Base-by-base conservation (phyloP, 2,888 invertebrate species). In the Magallana nippona region DNA sequence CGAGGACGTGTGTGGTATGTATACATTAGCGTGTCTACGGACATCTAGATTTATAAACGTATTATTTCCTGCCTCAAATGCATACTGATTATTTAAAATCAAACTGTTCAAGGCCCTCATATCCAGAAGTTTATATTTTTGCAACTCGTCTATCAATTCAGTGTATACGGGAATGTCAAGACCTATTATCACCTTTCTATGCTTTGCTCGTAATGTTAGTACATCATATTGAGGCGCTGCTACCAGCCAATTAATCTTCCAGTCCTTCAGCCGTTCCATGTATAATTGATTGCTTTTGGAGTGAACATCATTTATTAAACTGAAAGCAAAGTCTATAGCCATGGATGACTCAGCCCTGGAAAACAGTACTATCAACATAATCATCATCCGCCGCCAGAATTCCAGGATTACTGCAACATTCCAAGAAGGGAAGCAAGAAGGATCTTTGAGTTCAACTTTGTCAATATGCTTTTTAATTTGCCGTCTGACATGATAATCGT, bases 371-470 rank as follows among this genome's bases (percentile, higher is more conserved):
- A 71, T 22, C 5, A 71, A 15, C 1, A 71, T 32, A 27, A 71
- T 71, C 71, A 71, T 71, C 13, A 71, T 27, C 22, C 71, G 71
- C 5, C 71, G 71, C 71, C 71, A 71, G 13, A 71, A 71, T 27
- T 71, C 71, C 10, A 71, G 27, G 22, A 71, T 32, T 11, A 71
- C 27, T 22, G 71, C 71, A 13, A 71, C 71, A 27, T 27, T 71
- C 71, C 71, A 71, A 5, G 71, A 32, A 22, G 71, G 27, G 13
- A 71, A 71, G 13, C 71, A 44, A 44, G 10, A 8, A 2, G 22
- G 71, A 5, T 27, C 27, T 27, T 71, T 32, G 15, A 71, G 27
- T 15, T 71, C 71, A 2, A 13, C 11, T 11, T 27, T 11, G 15
- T 15, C 32, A 15, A 71, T 32, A 32, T 17, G 71, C 71, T 13